A percentile compares a stretch with the other conserved stretches of the same genome.
phyloP scores from a whole-genome alignment of 2,113 vertebrate species.

The Dromiciops gliroides region DNA sequence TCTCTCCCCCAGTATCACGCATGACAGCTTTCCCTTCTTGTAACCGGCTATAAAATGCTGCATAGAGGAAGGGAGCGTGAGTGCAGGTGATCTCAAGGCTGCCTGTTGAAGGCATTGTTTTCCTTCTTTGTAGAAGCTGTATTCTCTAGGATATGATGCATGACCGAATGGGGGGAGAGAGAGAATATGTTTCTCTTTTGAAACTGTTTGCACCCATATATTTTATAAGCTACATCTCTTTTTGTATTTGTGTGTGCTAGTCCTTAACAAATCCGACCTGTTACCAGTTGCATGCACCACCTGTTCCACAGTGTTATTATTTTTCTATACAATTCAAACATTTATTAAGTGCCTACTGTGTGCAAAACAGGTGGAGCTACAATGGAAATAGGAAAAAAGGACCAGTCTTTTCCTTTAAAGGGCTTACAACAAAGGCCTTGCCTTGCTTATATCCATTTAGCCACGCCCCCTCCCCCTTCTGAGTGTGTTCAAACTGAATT shows the following conservation, averaged over 20 bases:
- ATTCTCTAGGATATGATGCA: neutral
- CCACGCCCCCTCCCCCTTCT: neutral
- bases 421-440: neutral
- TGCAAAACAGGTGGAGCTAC: neutral
- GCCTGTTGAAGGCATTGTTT: neutral
- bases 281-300: neutral
- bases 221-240: neutral
- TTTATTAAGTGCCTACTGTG: neutral
- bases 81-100: neutral
- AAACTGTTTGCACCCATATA: neutral
- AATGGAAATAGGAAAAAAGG: neutral
- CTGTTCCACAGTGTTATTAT: neutral
- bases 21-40: neutral
- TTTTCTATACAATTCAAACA: neutral
- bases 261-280: neutral
- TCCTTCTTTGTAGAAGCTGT: neutral
- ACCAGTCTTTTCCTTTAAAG: neutral
- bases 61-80: neutral
- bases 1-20: neutral
- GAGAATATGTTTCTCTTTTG: neutral
- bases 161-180: neutral
- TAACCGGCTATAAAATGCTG: neutral
- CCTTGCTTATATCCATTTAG: neutral
- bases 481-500: conserved; percentile 10
- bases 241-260: neutral